Evolutionary conservation across 2,888 invertebrate species (phyloP), one percentile per base, ranked within the genome.

Genomic region (Resseliella maxima): DNA sequence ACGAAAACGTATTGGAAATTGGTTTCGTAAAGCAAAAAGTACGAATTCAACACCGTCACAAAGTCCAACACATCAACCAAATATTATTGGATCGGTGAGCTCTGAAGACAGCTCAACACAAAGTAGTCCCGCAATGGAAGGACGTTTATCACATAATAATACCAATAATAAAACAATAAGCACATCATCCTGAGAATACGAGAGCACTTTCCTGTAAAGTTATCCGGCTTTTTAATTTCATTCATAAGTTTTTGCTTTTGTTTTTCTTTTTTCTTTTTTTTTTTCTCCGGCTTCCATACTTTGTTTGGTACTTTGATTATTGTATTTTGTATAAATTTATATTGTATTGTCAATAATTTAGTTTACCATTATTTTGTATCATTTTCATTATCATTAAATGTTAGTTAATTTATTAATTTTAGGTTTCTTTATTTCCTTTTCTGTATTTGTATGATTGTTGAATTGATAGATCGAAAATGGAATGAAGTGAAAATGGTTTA

Each of bases 1-100:
- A 1, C 89, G 91, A n/a, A 89, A 90, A 12, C 89, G 90, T 59
- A 89, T 91, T 72, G 91, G 91, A 50, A 91, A 90, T 88, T 91
- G 91, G 91, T 91, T 91, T 87, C 90, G 91, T 36, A 91, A 91
- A 86, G 90, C 91, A 50, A 91, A 91, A 88, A 91, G 91, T 87
- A 90, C 89, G 35, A 90, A 90, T 87, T 90, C 90, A 86, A 91
- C 91, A 38, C 91, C 91, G 10, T 91, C 90, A 88, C 91, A 91
- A 87, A 91, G 91, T 81, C 91, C 91, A 31, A 91, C 91, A 46
- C 91, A 91, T 87, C 90, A 91, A 87, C 89, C 50, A 81, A 64
- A n/a, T 24, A 35, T 45, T 18, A 18, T 35, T 87, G 86, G 87
- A 87, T 87, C 59, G 87, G 87, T 85, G 87, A 86, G 38, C 87